A percentile compares a stretch with the other conserved stretches of the same genome.
These are phyloP conservation scores for Lithophane semibrunnea DNA, from an alignment of 2,888 invertebrate genomes.

Conservation along the genomic window DNA sequence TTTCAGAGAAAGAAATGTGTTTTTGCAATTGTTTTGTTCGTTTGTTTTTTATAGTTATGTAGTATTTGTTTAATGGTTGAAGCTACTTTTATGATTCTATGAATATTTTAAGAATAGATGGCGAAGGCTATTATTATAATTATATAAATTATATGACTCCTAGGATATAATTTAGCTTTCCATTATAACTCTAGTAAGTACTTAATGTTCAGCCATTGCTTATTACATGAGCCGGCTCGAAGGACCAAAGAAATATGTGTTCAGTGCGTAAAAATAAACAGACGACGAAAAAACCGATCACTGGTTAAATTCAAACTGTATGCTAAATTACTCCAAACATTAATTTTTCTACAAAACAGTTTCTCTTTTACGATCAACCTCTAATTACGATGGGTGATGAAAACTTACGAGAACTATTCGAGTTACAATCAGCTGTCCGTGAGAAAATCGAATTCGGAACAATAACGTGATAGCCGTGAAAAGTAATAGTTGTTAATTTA, in stretches of 20 bases:
- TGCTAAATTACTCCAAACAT: neutral
- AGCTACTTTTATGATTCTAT: neutral
- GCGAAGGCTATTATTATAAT: neutral
- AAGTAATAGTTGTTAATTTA: slow-evolving; percentile 43
- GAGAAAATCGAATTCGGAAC: slow-evolving; percentile 48
- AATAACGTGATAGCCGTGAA: slow-evolving; percentile 51
- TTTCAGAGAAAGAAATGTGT: neutral
- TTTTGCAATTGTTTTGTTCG: neutral
- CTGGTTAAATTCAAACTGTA: neutral
- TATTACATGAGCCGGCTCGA: neutral
- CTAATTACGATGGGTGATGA: slow-evolving; percentile 42
- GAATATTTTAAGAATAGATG: neutral
- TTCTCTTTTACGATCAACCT: slow-evolving; percentile 55
- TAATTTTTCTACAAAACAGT: slow-evolving; percentile 13
- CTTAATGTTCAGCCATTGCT: too few species aligned
- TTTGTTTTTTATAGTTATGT: neutral
- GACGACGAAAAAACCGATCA: neutral
- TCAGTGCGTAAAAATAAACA: neutral
- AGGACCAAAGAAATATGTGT: neutral
- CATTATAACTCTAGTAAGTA: neutral
- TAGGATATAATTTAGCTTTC: neutral
- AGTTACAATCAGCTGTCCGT: slow-evolving; percentile 38
- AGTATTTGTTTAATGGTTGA: neutral
- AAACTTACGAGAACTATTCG: slow-evolving; percentile 42
- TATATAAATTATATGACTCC: neutral